Evolutionary conservation across 2,888 invertebrate species (phyloP), one percentile per base, ranked within the genome.

Genomic region (Stenchaetothrips biformis): DNA sequence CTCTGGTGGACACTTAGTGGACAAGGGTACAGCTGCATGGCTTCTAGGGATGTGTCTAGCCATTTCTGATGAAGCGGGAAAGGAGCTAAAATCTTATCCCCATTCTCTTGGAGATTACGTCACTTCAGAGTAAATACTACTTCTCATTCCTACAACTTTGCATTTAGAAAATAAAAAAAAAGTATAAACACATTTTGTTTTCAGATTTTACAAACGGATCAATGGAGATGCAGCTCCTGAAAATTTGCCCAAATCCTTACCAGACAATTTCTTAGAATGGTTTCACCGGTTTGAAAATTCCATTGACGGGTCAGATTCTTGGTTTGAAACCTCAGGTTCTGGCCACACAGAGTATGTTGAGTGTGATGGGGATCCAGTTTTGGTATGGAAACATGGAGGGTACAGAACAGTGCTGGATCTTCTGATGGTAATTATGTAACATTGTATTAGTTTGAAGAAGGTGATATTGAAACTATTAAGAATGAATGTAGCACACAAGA

Each of bases 381-480:
- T 93, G 6, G 91, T 92, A 84, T 96, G 94, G 95, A 93, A 92
- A 83, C 89, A 91, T 80, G 90, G 89, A 82, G 94, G 94, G 1
- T 95, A 90, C 85, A 89, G 88, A 82, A 92, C 89, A 2, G 87
- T 95, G 81, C 86, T 95, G 79, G 90, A 92, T 83, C 84, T 94
- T 78, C 87, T 95, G 82, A 88, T 91, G 90, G 93, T 93, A 87
- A 85, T 86, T 84, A 79, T 11, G 2, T 1, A 37, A 37, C 37
- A 37, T 37, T 37, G 4, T 37, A 2, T 37, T 37, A 37, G 37
- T 37, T 37, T 37, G 37, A 37, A 37, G 37, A 37, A 1, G 4
- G 4, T 37, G 11, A 8, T 25, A 25, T 7, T 21, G 7, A 74
- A 7, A 8, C 6, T 13, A 59, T 59, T 18, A 6, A 0, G 6